These are phyloP conservation scores for Oscheius onirici DNA, from an alignment of 2,888 invertebrate genomes.

Conservation along the genomic window DNA sequence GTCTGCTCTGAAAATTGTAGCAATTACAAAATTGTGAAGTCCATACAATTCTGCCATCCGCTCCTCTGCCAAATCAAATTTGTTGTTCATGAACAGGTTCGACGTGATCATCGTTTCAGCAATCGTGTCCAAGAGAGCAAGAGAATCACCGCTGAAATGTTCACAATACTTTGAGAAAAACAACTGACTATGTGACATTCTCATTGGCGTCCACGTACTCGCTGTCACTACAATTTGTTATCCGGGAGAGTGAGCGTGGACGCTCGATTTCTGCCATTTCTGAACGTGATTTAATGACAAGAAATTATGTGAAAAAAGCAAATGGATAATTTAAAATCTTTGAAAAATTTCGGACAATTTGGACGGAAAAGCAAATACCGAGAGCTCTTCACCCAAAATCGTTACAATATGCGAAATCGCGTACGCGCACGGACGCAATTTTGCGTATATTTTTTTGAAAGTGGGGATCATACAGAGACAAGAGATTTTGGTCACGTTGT, in stretches of 20 bases:
- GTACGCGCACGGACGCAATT: too few relatives aligned
- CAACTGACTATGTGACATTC: conserved; percentile 56
- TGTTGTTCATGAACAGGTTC: conserved; percentile 90
- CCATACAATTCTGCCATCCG: conserved; percentile 83
- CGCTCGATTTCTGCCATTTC: conserved; percentile 36
- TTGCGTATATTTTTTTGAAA: too few relatives aligned
- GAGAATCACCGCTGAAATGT: conserved; percentile 53
- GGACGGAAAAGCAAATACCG: too few relatives aligned
- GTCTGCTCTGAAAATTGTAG: conserved; percentile 78
- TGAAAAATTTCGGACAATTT: too few relatives aligned
- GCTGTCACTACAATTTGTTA: conserved; percentile 45
- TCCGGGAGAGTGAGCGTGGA: conserved; percentile 44
- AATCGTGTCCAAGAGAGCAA: conserved; percentile 79
- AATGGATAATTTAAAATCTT: too few relatives aligned
- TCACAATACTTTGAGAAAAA: background rate
- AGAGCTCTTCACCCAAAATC: too few relatives aligned
- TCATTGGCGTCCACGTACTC: conserved; percentile 61
- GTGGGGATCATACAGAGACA: too few relatives aligned
- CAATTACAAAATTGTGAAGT: background rate
- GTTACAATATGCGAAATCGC: too few relatives aligned
- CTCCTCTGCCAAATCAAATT: conserved; percentile 83
- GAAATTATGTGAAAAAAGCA: too few relatives aligned
- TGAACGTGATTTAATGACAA: too few relatives aligned
- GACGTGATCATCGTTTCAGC: conserved; percentile 84
- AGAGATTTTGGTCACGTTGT: too few relatives aligned